A percentile compares a stretch with the other conserved stretches of the same genome.
Conservation (phyloP, 2,113 vertebrate genomes). For the Phainopepla nitens region DNA sequence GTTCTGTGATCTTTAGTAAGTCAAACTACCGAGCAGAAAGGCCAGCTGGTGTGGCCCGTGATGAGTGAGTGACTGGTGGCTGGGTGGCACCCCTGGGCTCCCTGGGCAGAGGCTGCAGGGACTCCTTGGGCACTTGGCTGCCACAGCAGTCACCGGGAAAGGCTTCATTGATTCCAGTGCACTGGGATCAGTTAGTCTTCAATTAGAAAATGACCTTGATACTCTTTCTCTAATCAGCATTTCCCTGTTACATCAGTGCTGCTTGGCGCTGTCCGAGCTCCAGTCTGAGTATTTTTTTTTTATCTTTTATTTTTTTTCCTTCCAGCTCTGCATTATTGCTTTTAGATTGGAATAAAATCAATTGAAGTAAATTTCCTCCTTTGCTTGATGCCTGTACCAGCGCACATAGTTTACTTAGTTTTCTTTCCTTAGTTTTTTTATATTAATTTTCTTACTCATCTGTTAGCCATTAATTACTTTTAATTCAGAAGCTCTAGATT, state of each 20-base stretch:
- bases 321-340: not conserved
- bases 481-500: not conserved
- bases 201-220: conserved; percentile 12
- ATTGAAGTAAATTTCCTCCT: not conserved
- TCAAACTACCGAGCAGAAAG: accelerated
- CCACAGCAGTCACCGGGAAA: not conserved
- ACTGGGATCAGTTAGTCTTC: not conserved
- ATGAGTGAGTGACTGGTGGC: accelerated
- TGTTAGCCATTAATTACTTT: not conserved
- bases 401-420: not conserved
- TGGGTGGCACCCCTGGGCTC: not conserved
- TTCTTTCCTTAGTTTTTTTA: not conserved
- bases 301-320: not conserved
- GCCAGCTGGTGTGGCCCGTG: accelerated
- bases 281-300: not conserved
- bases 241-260: not conserved
- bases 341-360: not conserved
- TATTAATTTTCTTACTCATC: too few relatives aligned
- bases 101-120: not conserved
- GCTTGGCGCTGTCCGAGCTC: not conserved
- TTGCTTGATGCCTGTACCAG: not conserved
- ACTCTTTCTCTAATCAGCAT: not conserved
- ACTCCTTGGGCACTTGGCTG: not conserved
- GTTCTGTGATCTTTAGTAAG: not conserved
- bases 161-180: not conserved